Conservation (phyloP, 2,888 invertebrate genomes). For the Odontomyia ornata region DNA sequence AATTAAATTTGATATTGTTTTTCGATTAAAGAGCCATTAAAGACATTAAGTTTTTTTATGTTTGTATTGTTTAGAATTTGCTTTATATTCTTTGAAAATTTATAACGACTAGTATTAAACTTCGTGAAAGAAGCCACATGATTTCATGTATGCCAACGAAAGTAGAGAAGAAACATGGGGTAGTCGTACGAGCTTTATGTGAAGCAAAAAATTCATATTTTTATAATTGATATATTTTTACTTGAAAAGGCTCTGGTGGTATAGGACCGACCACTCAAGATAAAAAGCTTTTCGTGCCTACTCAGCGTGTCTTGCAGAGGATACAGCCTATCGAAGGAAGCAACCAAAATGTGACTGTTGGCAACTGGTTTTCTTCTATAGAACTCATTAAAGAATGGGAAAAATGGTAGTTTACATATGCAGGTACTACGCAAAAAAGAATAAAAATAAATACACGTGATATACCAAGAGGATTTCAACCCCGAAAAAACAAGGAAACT, state of each 20-base stretch:
- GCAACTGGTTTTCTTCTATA: not conserved
- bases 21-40: too few species aligned
- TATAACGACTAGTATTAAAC: too few species aligned
- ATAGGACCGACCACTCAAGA: not conserved
- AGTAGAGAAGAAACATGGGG: not conserved
- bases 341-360: constrained; percentile 5
- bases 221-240: constrained; percentile 11
- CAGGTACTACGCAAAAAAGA: not conserved
- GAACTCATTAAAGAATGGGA: not conserved
- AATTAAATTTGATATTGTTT: too few species aligned
- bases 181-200: not conserved
- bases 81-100: too few species aligned
- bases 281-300: too few species aligned
- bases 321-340: not conserved
- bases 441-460: constrained; percentile 16
- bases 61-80: too few species aligned
- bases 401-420: not conserved
- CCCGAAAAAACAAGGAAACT: not conserved
- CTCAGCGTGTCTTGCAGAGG: not conserved
- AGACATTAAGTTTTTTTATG: too few species aligned
- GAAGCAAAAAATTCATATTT: constrained; percentile 16
- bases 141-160: constrained; percentile 9
- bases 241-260: constrained; percentile 6
- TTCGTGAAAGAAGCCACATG: constrained; percentile 5
- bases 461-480: constrained; percentile 3